Evolutionary conservation across 2,113 vertebrate genomes (phyloP).

Genomic region (Macaca mulatta): DNA sequence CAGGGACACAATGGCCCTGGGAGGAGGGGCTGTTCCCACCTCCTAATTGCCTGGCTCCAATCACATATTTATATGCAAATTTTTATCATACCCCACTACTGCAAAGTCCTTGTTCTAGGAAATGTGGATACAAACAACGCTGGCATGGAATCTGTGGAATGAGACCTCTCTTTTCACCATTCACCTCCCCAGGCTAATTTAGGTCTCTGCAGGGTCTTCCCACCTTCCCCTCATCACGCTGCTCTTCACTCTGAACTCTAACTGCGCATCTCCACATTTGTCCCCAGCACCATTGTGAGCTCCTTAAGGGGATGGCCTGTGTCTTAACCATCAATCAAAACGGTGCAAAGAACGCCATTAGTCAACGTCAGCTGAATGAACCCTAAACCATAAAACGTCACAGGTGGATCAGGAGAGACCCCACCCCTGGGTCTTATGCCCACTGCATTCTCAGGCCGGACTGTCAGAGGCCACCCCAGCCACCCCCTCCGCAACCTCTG

Average conservation of each 20-base stretch:
- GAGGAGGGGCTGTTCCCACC: too few species aligned
- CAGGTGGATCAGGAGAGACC: not conserved
- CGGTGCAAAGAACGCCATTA: not conserved
- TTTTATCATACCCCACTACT: not conserved
- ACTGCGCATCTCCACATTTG: not conserved
- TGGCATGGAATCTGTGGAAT: rapidly evolving
- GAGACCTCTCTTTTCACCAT: not conserved
- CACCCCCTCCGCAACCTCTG: rapidly evolving
- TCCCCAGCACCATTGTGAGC: not conserved
- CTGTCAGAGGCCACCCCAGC: not conserved
- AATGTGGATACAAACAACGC: not conserved
- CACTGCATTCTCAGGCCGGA: not conserved
- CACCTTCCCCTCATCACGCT: rapidly evolving
- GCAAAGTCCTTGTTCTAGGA: not conserved
- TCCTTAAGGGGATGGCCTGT: not conserved
- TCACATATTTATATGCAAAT: too few species aligned
- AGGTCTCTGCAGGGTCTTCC: rapidly evolving
- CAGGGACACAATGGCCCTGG: not conserved
- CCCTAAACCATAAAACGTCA: not conserved
- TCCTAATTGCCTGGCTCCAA: not conserved
- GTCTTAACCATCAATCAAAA: not conserved
- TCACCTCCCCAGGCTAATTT: not conserved
- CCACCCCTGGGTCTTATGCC: not conserved
- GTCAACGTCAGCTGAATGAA: not conserved
- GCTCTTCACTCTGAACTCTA: not conserved